Evolutionary conservation across 1,140 invertebrate genomes (phyloP), one percentile per base, ranked within the genome.

Genomic region (Sitobion miscanthi): DNA sequence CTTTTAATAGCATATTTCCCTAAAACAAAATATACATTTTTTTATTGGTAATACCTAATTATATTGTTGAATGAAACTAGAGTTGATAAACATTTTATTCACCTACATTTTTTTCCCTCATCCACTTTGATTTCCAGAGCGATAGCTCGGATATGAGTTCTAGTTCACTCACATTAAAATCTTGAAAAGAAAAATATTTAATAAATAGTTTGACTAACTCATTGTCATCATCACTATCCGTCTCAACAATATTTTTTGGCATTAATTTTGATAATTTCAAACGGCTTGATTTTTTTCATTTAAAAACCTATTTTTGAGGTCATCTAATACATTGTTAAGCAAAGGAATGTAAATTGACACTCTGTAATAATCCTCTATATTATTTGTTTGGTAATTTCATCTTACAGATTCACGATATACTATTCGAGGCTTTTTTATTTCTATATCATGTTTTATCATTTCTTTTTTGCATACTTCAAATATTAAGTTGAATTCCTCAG

Each of bases 41-140:
- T 35, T 83, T 35, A 17, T 35, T 83, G n/a, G n/a, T 35, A 42
- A 83, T 83, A 83, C 82, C 42, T 83, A 83, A n/a, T n/a, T n/a
- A n/a, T 42, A 83, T 83, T 83, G 77, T 42, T 83, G 82, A 35
- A 83, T 11, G 20, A 83, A 83, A 83, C 11, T 49, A 49, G n/a
- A 83, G 38, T 83, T 83, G 82, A 83, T 83, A 83, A 83, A 83
- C 82, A 42, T 83, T 83, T 47, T 88, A 88, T 88, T 88, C 47
- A 88, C 86, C 25, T 88, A 52, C 45, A 17, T 88, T 88, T 88
- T 88, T 86, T 47, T 47, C 45, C 47, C 86, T 88, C 30, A 14
- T 88, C 42, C 86, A 47, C 47, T 88, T 88, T 88, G 86, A 45
- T 47, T 47, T 88, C 86, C 86, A 49, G 23, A 47, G 86, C 30